These are phyloP conservation scores for Lasioglossum vierecki DNA, from an alignment of 2,888 invertebrate species.

Conservation along the genomic window DNA sequence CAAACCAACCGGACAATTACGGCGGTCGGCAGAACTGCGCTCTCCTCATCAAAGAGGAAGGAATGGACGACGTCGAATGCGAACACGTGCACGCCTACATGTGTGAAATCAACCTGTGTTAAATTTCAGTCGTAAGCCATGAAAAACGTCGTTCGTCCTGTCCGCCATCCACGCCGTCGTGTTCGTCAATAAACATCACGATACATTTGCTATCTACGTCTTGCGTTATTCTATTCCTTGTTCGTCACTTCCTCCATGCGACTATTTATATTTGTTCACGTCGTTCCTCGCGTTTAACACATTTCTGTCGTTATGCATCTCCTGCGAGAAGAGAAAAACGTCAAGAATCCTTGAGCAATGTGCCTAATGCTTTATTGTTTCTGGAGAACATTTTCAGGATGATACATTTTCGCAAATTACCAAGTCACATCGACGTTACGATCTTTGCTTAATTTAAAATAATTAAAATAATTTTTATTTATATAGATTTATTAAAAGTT, in stretches of 20 bases:
- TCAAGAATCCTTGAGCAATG: no score
- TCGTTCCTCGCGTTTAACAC: no score
- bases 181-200: background rate
- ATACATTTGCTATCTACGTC: no score
- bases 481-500: no score
- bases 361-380: no score
- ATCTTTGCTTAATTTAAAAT: no score
- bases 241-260: background rate
- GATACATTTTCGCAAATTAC: no score
- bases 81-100: conserved; percentile 17
- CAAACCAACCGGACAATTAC: conserved; percentile 54
- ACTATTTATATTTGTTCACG: background rate
- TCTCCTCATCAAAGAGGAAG: conserved; percentile 36
- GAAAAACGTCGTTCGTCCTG: background rate
- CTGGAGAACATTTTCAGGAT: no score
- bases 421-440: no score
- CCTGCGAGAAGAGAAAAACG: no score
- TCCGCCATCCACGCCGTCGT: background rate
- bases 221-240: background rate
- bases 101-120: conserved; percentile 47
- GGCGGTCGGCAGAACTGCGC: conserved; percentile 53
- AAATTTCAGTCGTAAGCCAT: background rate
- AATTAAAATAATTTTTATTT: no score
- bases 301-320: no score
- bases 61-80: conserved; percentile 57